These are phyloP conservation scores for Aphyosemion australe DNA, from an alignment of 2,113 vertebrate genomes.

Conservation along the genomic window DNA sequence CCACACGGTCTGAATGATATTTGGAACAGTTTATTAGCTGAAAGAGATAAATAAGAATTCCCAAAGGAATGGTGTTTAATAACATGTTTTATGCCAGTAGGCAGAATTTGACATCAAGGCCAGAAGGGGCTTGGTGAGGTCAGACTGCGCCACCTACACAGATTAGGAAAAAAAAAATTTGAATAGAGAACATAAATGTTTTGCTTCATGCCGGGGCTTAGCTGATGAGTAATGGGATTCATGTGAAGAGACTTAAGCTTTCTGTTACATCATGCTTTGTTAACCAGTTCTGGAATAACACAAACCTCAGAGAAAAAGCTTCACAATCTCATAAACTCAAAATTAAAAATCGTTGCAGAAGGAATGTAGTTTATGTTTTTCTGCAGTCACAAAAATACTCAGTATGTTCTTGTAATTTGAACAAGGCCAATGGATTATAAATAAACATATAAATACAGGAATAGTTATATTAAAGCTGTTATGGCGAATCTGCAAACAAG, in stretches of 20 bases:
- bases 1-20: slow-evolving; percentile 27
- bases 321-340: neutral
- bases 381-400: too few relatives aligned
- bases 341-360: too few relatives aligned
- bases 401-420: too few relatives aligned
- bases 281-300: neutral
- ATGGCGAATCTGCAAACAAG: too few relatives aligned
- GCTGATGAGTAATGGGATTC: slow-evolving; percentile 5
- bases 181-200: slow-evolving; percentile 6
- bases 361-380: too few relatives aligned
- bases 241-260: slow-evolving; percentile 11
- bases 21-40: slow-evolving; percentile 32
- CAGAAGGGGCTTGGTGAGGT: slow-evolving; percentile 21
- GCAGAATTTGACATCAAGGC: slow-evolving; percentile 28
- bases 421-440: too few relatives aligned
- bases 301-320: slow-evolving; percentile 4
- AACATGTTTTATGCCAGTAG: slow-evolving; percentile 31
- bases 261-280: neutral
- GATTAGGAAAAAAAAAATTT: slow-evolving; percentile 4
- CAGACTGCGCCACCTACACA: slow-evolving; percentile 21
- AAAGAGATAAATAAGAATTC: slow-evolving; percentile 19
- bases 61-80: slow-evolving; percentile 26
- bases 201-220: neutral
- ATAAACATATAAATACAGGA: too few relatives aligned
- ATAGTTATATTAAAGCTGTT: too few relatives aligned